These are phyloP conservation scores for Dryadula phaetusa DNA, from an alignment of 2,888 invertebrate genomes.

Conservation along the genomic window DNA sequence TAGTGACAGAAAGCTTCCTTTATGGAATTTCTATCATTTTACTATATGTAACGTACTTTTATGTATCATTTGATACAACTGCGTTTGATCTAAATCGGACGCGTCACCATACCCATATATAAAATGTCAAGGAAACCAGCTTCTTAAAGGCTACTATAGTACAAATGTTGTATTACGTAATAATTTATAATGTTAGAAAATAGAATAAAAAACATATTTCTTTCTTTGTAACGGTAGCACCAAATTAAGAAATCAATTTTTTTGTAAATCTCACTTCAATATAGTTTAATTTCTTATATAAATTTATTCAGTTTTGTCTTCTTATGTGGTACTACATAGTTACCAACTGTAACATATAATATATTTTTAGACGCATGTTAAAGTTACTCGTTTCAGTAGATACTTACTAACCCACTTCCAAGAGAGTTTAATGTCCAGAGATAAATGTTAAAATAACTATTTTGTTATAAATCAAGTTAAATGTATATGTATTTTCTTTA, in stretches of 20 bases:
- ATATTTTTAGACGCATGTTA: not conserved
- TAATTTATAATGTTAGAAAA: conserved; percentile 4
- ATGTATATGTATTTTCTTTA: not conserved
- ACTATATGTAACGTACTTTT: not conserved
- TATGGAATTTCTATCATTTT: not conserved
- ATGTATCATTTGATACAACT: not conserved
- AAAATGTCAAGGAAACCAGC: conserved; percentile 37
- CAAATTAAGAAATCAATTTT: not conserved
- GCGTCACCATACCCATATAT: conserved; percentile 24
- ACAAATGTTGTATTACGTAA: not conserved
- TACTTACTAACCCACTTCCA: not conserved
- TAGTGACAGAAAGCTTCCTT: no score
- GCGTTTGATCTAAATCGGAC: not conserved
- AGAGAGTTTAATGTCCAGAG: not conserved
- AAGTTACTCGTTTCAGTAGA: not conserved
- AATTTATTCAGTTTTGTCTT: not conserved
- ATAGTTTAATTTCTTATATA: not conserved
- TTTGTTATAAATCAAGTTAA: not conserved
- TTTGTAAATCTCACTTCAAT: not conserved
- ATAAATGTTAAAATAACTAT: conserved; percentile 4
- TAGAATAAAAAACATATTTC: not conserved
- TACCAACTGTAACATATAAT: not conserved
- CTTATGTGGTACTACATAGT: not conserved
- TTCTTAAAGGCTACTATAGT: conserved; percentile 5
- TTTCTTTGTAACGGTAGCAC: not conserved